A percentile compares a stretch with the other conserved stretches of the same genome.
These are phyloP conservation scores for Magallana ariakensis DNA, from an alignment of 1,140 invertebrate genomes.

Conservation along the genomic window DNA sequence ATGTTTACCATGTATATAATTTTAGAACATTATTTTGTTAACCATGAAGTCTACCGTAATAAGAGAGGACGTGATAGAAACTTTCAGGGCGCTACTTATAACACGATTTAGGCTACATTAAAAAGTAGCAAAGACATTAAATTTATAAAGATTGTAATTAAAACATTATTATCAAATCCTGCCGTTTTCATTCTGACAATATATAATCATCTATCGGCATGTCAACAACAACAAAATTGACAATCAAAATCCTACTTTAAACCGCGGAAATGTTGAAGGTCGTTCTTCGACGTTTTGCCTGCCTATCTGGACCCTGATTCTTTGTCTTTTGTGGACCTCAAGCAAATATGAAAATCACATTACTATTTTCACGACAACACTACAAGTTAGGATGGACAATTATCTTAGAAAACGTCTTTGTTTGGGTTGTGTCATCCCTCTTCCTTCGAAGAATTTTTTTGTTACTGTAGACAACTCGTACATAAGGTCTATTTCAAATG, in stretches of 20 bases:
- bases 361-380: not conserved
- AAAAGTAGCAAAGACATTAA: no score
- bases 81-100: no score
- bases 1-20: no score
- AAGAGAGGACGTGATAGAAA: no score
- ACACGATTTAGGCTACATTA: no score
- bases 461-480: not conserved
- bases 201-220: not conserved
- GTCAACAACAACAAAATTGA: no score
- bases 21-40: no score
- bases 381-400: not conserved
- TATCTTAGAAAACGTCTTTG: constrained; percentile 9
- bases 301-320: not conserved
- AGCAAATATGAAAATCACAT: not conserved
- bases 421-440: constrained; percentile 10
- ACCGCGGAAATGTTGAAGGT: constrained; percentile 32
- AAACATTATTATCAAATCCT: no score
- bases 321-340: not conserved
- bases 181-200: not conserved
- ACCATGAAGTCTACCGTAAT: no score
- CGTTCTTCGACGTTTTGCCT: not conserved
- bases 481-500: not conserved
- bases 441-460: not conserved
- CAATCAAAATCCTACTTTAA: not conserved
- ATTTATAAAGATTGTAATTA: no score